Percentiles rank a stretch among this genome's conserved stretches.
phyloP scores from a whole-genome alignment of 2,888 invertebrate genomes.

The Dynastes hyllus region DNA sequence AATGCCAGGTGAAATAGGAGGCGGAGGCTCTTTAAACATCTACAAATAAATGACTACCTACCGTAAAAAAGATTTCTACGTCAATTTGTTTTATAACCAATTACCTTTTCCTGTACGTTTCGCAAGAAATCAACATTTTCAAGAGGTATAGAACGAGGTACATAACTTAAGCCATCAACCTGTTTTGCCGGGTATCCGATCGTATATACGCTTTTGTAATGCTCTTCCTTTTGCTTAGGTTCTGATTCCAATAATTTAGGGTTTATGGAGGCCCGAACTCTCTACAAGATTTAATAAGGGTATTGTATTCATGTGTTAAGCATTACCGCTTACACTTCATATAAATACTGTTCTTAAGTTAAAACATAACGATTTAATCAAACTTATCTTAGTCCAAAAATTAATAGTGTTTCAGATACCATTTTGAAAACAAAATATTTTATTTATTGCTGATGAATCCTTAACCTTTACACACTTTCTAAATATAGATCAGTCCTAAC shows the following conservation, averaged over 20 bases:
- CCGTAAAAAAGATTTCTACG: neutral
- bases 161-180: constrained; percentile 54
- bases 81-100: neutral
- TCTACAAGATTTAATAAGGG: constrained; percentile 53
- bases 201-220: constrained; percentile 57
- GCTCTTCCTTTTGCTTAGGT: constrained; percentile 61
- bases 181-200: constrained; percentile 58
- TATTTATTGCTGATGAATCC: too few relatives aligned
- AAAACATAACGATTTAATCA: too few relatives aligned
- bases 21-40: constrained; percentile 64
- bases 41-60: constrained; percentile 34
- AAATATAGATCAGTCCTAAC: too few relatives aligned
- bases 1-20: constrained; percentile 57
- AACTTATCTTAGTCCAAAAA: too few relatives aligned
- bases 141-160: constrained; percentile 51
- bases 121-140: constrained; percentile 59
- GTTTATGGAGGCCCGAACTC: constrained; percentile 62
- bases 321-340: too few relatives aligned
- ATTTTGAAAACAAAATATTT: too few relatives aligned
- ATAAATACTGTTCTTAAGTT: too few relatives aligned
- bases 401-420: too few relatives aligned
- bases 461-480: too few relatives aligned
- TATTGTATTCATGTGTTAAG: too few relatives aligned
- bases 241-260: constrained; percentile 59
- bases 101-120: constrained; percentile 64